phyloP scores from a whole-genome alignment of 2,888 invertebrate genomes.

The Lycophotia porphyrea region DNA sequence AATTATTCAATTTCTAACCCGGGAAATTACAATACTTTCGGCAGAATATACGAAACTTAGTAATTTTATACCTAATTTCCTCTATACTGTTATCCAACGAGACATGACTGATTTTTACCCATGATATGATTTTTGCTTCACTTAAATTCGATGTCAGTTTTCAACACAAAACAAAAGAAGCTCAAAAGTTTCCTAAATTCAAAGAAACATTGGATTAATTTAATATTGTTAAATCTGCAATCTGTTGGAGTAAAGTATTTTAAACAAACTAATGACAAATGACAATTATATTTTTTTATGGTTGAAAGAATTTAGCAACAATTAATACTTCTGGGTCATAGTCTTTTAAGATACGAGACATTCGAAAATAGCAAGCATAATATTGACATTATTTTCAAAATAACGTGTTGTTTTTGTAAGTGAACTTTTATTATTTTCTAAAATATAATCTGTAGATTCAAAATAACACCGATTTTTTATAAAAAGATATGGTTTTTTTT shows the following conservation, averaged over 20 bases:
- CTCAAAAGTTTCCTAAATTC: not conserved
- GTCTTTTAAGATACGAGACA: slow-evolving; percentile 22
- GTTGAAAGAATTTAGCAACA: not conserved
- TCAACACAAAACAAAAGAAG: not conserved
- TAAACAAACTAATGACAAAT: not conserved
- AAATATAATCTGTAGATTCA: not conserved
- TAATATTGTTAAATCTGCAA: fast-evolving
- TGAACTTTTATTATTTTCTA: not conserved
- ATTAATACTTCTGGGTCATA: slow-evolving; percentile 6
- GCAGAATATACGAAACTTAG: not conserved
- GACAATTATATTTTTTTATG: not conserved
- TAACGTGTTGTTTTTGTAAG: not conserved
- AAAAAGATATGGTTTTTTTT: no score
- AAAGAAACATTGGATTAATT: not conserved
- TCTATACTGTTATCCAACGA: not conserved
- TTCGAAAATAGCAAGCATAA: not conserved
- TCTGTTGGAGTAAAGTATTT: not conserved
- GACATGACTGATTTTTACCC: not conserved
- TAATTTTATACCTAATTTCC: not conserved
- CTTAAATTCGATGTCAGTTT: not conserved
- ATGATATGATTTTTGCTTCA: no score
- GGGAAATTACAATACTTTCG: slow-evolving; percentile 70
- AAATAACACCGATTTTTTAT: no score
- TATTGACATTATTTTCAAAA: not conserved
- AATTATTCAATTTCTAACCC: slow-evolving; percentile 80